These are phyloP conservation scores for Chondrilla cf. caribensis DNA, from an alignment of 37 sponge, comb jelly and placozoan species.

Conservation along the genomic window DNA sequence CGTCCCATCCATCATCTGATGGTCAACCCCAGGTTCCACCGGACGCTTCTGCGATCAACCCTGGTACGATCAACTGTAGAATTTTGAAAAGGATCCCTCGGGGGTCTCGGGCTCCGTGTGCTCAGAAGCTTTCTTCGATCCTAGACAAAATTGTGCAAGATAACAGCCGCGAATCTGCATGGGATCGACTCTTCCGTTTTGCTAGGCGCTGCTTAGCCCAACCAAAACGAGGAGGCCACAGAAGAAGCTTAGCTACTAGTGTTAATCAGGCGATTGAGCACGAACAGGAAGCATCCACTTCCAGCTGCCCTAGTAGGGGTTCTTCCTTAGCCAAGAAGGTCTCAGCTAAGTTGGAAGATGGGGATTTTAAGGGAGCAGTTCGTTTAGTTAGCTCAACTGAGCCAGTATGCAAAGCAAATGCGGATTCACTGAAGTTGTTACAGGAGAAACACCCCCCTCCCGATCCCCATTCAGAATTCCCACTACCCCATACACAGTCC, in stretches of 20 bases:
- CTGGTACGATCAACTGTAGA: background rate
- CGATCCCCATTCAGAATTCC: background rate
- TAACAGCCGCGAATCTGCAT: conserved; percentile 13
- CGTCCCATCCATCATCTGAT: conserved; percentile 5
- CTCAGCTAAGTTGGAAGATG: conserved; percentile 15
- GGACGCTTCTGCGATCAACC: conserved; percentile 10
- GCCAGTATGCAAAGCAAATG: conserved; percentile 10
- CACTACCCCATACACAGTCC: conserved; percentile 8
- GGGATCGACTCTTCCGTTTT: conserved; percentile 25
- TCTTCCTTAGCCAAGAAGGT: conserved; percentile 6
- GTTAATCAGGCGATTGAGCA: conserved; percentile 22
- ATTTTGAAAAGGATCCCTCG: conserved; percentile 30
- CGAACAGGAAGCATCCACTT: conserved; percentile 7
- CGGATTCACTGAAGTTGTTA: conserved; percentile 17
- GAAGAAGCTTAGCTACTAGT: conserved; percentile 17
- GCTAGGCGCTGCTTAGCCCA: background rate
- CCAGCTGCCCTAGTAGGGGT: background rate
- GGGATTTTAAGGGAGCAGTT: conserved; percentile 19
- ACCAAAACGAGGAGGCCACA: background rate
- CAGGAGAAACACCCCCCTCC: conserved; percentile 17
- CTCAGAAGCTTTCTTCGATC: conserved; percentile 24
- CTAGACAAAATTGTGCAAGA: conserved; percentile 2
- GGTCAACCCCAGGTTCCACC: background rate
- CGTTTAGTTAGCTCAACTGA: conserved; percentile 23
- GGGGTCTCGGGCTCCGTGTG: conserved; percentile 19